A percentile compares a stretch with the other conserved stretches of the same genome.
phyloP scores from a whole-genome alignment of 2,797 vertebrate genomes.

The Onychomys arenicola region DNA sequence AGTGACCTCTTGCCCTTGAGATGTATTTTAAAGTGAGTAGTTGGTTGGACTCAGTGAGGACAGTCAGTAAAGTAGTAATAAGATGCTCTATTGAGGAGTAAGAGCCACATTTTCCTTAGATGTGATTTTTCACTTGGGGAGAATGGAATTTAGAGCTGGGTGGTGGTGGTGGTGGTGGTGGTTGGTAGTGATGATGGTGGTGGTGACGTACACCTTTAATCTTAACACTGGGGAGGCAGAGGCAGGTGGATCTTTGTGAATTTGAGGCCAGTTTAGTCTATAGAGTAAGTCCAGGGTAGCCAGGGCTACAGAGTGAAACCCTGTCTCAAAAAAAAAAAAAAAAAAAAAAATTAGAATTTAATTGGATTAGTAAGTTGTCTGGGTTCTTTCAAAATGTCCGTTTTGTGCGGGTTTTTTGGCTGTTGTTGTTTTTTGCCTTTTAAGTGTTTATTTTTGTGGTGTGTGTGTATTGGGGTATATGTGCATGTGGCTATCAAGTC shows the following conservation, averaged over 20 bases:
- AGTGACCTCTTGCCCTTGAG: not conserved
- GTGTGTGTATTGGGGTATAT: not conserved
- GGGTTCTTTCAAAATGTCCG: conserved; percentile 37
- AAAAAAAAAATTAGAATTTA: conserved; percentile 33
- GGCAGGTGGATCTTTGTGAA: too few relatives aligned
- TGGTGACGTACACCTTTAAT: too few relatives aligned
- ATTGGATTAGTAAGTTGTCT: conserved; percentile 37
- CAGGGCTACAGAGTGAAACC: too few relatives aligned
- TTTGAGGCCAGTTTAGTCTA: too few relatives aligned
- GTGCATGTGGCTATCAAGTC: not conserved
- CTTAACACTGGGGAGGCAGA: too few relatives aligned
- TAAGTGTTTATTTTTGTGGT: not conserved
- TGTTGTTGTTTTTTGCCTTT: not conserved
- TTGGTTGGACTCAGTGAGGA: not conserved
- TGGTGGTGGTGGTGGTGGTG: too few relatives aligned
- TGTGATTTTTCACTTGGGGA: conserved; percentile 30
- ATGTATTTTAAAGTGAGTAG: conserved; percentile 6
- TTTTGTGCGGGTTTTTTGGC: too few relatives aligned
- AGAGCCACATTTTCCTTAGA: not conserved
- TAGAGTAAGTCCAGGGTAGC: too few relatives aligned
- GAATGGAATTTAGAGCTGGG: not conserved
- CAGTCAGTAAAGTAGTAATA: not conserved
- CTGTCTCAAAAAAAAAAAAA: too few relatives aligned
- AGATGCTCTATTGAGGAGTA: conserved; percentile 22
- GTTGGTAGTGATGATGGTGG: too few relatives aligned